Base-by-base conservation (phyloP, 92 coral and sea anemone genomes). In the Anthopleura xanthogrammica region DNA sequence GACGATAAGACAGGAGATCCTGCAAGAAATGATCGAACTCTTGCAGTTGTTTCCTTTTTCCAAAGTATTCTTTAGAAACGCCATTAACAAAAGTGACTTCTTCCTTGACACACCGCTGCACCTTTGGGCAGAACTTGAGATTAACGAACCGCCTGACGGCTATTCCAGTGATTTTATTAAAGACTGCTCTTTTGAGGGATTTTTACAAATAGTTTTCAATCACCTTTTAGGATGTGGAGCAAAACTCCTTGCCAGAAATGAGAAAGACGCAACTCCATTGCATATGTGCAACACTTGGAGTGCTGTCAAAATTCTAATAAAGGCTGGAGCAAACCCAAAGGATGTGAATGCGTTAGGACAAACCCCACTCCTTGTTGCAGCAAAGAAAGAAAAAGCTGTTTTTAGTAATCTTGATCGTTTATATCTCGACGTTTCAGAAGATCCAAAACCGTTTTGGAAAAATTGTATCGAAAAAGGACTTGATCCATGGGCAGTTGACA, bases 281-380 rank as follows among this genome's bases (percentile, higher is more conserved):
- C 87, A 85, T 79, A 43, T 7, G 16, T 77, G 82, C 77, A n/a
- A 42, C 24, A 85, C 87, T 16, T 85, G 87, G 87, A 77, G 80
- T 41, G 83, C 87, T 42, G 66, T 76, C 12, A 78, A 85, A 83
- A 29, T 77, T 41, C 66, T 85, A 54, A 19, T 78, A 5, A 83
- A 48, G 2, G 82, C 17, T 12, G 58, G 58, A 54, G 58, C 58
- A 54, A 54, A 14, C 58, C 58, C 16, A 8, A 54, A 54, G 78
- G 83, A 62, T 56, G 40, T 58, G 11, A 83, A 78, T 62, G 17
- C 62, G 17, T 3, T 9, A 22, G 66, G 87, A 58, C 50, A 62
- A 16, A 7, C 77, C 8, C 87, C 87, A 57, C 76, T 80, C 17
- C 43, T 85, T 5, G 16, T 79, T 78, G 82, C 62, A 24, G 82